Evolutionary conservation across 2,888 invertebrate species (phyloP), one percentile per base, ranked within the genome.

Genomic region (Myopa tessellatipennis): DNA sequence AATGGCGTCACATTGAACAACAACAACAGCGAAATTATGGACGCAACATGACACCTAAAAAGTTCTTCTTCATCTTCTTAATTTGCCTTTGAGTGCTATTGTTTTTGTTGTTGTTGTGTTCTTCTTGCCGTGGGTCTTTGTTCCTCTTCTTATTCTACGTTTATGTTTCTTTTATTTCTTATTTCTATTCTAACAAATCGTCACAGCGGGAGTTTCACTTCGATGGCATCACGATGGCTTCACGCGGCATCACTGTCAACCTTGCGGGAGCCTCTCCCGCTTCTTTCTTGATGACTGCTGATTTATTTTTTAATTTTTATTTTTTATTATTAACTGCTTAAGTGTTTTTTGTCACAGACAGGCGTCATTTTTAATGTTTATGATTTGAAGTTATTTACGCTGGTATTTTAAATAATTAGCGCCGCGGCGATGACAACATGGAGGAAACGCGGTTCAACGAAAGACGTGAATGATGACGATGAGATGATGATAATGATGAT

Each of bases 181-280:
- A 63, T 63, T 63, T 63, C 6, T 34, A 34, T 63, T 8, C n/a
- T 12, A 18, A 40, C 74, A 74, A 74, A 74, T 74, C 65, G 52
- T 12, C 74, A 36, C 74, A 74, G 74, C 74, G 50, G 65, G 73
- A 26, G 65, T 45, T 45, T 45, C 12, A 67, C 50, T 65, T 74
- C 65, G 74, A 16, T 34, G n/a, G n/a, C n/a, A n/a, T n/a, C n/a
- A n/a, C n/a, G 26, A 26, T 26, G 63, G 63, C 71, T 58, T 55
- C 55, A 55, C 55, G 18, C 60, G 18, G 60, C 72, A 18, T 60
- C 72, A 40, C 14, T 34, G 52, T 45, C 65, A 60, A 60, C 71
- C n/a, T 71, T n/a, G 71, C 71, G 38, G 71, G 58, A 58, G 58
- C 16, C 55, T 12, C 34, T 52, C 45, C 45, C 1, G 10, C 45